Conservation (phyloP, 2,797 vertebrate genomes). For the Petrocephalus sullivani region DNA sequence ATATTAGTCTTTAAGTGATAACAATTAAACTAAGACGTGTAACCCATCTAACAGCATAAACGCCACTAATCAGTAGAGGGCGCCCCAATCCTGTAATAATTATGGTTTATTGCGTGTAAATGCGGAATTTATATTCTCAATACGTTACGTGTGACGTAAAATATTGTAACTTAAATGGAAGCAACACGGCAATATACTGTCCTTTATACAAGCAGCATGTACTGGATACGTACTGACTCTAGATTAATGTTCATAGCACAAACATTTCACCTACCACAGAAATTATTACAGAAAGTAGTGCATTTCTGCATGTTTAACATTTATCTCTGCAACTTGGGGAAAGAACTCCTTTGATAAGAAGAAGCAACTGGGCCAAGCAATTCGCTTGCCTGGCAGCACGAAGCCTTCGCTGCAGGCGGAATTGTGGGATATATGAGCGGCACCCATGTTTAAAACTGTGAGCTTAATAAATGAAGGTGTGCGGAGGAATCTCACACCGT, state of each 20-base stretch:
- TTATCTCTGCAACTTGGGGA: background rate
- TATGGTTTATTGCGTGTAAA: background rate
- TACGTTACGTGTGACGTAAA: slow-evolving; percentile 5
- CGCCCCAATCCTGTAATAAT: slow-evolving; percentile 10
- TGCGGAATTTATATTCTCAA: background rate
- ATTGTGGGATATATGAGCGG: background rate
- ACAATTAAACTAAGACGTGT: background rate
- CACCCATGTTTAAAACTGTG: background rate
- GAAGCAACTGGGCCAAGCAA: background rate
- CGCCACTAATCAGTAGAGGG: slow-evolving; percentile 18
- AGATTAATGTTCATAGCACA: background rate
- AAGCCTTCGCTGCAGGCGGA: background rate
- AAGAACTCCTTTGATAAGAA: background rate
- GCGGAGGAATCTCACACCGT: background rate
- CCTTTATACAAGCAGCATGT: background rate
- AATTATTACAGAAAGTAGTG: background rate
- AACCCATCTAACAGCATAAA: background rate
- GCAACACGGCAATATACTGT: background rate
- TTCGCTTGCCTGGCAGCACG: background rate
- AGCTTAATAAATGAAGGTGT: background rate
- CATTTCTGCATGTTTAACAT: background rate
- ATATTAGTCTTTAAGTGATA: background rate
- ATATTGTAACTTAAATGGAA: background rate
- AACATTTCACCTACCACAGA: background rate
- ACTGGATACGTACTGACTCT: background rate